phyloP scores from a whole-genome alignment of 2,113 vertebrate genomes.

The Sciurus niger region DNA sequence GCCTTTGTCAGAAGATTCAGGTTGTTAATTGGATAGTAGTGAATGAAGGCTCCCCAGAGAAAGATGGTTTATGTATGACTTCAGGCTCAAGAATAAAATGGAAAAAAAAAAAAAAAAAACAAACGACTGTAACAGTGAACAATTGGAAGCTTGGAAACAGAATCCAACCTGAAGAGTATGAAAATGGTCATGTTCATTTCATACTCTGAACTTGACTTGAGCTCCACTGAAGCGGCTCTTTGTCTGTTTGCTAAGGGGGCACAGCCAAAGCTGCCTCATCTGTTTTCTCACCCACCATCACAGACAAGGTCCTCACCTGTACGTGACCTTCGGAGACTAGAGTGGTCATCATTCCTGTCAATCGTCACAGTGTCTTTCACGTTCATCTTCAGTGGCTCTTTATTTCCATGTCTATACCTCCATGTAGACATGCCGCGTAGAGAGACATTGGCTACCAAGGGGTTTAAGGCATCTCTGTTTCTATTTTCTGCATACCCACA shows the following conservation, averaged over 20 bases:
- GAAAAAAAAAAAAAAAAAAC: background rate
- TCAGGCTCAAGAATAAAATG: constrained; percentile 53
- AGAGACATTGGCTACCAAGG: constrained; percentile 75
- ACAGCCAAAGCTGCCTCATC: constrained; percentile 42
- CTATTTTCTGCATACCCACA: constrained; percentile 94
- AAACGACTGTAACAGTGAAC: constrained; percentile 5
- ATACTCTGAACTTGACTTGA: constrained; percentile 68
- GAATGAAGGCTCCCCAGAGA: constrained; percentile 21
- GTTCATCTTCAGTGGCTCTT: constrained; percentile 82
- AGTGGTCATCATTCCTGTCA: background rate
- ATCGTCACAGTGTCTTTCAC: constrained; percentile 32
- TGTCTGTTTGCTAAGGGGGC: constrained; percentile 52
- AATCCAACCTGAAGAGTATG: background rate
- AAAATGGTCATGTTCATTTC: constrained; percentile 52
- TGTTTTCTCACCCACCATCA: background rate
- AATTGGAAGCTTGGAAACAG: constrained; percentile 41
- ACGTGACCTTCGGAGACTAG: constrained; percentile 59
- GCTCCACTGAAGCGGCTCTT: constrained; percentile 63
- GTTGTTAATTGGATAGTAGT: constrained; percentile 20
- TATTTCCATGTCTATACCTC: constrained; percentile 85
- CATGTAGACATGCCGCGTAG: constrained; percentile 82
- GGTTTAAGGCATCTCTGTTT: constrained; percentile 92
- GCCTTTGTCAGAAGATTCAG: constrained; percentile 5
- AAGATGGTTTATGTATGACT: constrained; percentile 26
- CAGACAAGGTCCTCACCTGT: background rate